Base-by-base conservation (phyloP, 2,797 vertebrate species). In the Anabas testudineus region DNA sequence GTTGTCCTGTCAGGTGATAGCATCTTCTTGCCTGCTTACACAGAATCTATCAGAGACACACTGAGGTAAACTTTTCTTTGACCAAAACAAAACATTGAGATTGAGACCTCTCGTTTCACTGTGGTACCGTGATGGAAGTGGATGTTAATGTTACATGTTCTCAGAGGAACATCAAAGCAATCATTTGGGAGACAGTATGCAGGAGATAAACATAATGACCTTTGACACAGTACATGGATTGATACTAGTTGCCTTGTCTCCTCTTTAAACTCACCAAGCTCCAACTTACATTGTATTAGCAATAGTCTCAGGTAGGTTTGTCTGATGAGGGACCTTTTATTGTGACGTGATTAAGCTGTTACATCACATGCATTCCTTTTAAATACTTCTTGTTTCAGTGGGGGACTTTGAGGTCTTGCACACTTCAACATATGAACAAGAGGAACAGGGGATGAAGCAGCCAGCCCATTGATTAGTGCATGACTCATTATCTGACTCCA, bases 1-100 rank as follows among this genome's bases (percentile, higher is more conserved):
- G 60, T 63, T 63, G 56, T 78, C 45, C 49, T 51, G 19, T 22
- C 4, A 32, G 45, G 39, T 68, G 70, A 83, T 63, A 77, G 74
- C 48, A 80, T 74, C 77, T 76, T 59, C 60, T 46, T 60, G 43
- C 34, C 47, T 42, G 24, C 67, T 53, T 24, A 34, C 39, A 30
- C 48, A 16, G 19, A 56, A 45, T 26, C 14, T 46, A 9, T 18
- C 41, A 18, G 37, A 32, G 13, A 34, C 45, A 26, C n/a, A 19
- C 34, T 6, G 12, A 57, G 24, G 28, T 15, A 0, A 18, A 48
- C 14, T 10, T 16, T 19, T 54, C 15, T 8, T 56, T 47, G 42
- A 43, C 10, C n/a, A 42, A 52, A 47, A 55, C 21, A 55, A 13
- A 16, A 45, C 6, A 19, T 47, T 9, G 22, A 9, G 15, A 48